Conservation (phyloP, 1,140 invertebrate species). For the Phortica variegata region DNA sequence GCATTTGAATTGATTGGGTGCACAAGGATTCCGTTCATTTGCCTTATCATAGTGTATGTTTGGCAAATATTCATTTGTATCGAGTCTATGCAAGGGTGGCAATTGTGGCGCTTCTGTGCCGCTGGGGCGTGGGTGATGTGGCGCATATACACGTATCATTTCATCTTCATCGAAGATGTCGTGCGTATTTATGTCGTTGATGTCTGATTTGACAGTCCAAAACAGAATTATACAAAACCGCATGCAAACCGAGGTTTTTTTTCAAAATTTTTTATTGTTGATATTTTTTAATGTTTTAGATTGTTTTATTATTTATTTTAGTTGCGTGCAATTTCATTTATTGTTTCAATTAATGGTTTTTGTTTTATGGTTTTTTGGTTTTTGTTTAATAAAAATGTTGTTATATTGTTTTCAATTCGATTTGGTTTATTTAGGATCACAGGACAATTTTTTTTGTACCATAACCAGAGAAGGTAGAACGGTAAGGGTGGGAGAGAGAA, state of each 20-base stretch:
- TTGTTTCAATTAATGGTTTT: conserved; percentile 1
- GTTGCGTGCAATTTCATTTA: conserved; percentile 4
- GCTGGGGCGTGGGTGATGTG: conserved; percentile 2
- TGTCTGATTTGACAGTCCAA: not conserved
- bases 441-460: too few relatives aligned
- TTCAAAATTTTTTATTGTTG: not conserved
- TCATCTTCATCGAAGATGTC: conserved; percentile 29
- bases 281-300: too few relatives aligned
- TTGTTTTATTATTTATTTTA: too few relatives aligned
- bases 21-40: conserved; percentile 28
- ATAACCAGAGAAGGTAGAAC: too few relatives aligned
- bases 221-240: conserved; percentile 12
- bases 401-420: too few relatives aligned
- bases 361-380: conserved; percentile 11
- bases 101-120: conserved; percentile 6
- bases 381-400: not conserved
- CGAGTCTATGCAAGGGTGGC: conserved; percentile 20
- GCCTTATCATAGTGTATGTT: conserved; percentile 26
- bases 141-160: conserved; percentile 33
- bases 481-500: too few relatives aligned
- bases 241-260: conserved; percentile 26
- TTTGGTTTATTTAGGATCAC: too few relatives aligned
- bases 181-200: conserved; percentile 2
- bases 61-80: conserved; percentile 28
- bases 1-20: conserved; percentile 57